Base-by-base conservation (phyloP, 2,797 vertebrate genomes). In the Amblyopsis hoosieri region DNA sequence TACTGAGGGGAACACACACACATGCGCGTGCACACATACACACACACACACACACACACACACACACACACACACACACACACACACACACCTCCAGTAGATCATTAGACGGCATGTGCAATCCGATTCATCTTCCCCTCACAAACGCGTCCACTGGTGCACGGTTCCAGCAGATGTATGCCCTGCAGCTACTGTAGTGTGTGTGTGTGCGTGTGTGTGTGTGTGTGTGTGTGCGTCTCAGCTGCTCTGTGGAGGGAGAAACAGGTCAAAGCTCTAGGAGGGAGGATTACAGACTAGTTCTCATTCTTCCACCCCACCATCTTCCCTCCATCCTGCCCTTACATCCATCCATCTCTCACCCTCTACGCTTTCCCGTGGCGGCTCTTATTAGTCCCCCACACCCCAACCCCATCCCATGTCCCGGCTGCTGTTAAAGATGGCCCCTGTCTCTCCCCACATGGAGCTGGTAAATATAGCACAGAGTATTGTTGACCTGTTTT, bases 201-300 rank as follows among this genome's bases (percentile, higher is more conserved):
- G 45, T 48, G 45, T 33, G 29, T 60, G 58, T 51, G 29, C 42
- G 55, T 68, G 57, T 67, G 63, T 74, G 62, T 77, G 5, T 79
- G 73, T 77, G 64, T 75, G 12, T 29, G 42, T 13, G 57, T 51
- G 59, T 61, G 47, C 10, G n/a, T 45, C 33, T 57, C 76, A 23
- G 55, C 74, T 76, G 72, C 73, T 75, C 14, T 15, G 68, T 66
- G 72, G 76, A 80, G 70, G 55, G 72, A 71, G 71, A 81, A 87
- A 82, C 69, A 75, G 81, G 82, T 86, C 84, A 83, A 17, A n/a
- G 53, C 81, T 67, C 58, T 70, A 69, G 69, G 66, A 74, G 53
- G 68, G 67, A 69, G 74, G 81, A 88, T 82, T 84, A 78, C 45
- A 69, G 62, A 58, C 63, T 66, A 37, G 45, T 23, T 11, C 14